Evolutionary conservation across 2,888 invertebrate genomes (phyloP), one percentile per base, ranked within the genome.

Genomic region (Argyresthia albistria): DNA sequence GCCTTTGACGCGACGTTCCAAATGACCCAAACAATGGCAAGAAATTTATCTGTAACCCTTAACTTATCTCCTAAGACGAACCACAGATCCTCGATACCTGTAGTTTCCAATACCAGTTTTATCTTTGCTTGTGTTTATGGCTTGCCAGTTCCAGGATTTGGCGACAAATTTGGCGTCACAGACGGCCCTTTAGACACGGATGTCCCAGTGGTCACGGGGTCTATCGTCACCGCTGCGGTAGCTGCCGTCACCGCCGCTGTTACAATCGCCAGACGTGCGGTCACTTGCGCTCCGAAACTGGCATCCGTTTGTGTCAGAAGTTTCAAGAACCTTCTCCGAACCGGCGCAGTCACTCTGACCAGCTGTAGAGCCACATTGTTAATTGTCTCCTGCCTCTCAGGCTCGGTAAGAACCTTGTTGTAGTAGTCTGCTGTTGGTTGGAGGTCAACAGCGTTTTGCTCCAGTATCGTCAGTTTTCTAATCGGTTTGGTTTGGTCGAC

Each of bases 281-380:
- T 87, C n/a, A 95, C 79, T 67, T 90, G 83, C 57, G 78, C 87
- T 1, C 96, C 95, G 55, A 95, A 91, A 47, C 93, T 92, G 0
- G 89, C 72, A 73, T 95, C 93, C 0, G 93, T 93, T 64, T 93
- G 88, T n/a, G 89, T 76, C 67, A 96, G 95, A 69, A 95, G 92
- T 59, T 91, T 90, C 2, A 97, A 88, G 3, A 92, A 93, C 53
- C 95, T 90, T 61, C 92, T 91, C 72, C 94, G 93, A 63, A 96
- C 91, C 69, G 94, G 67, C 0, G 62, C 60, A 9, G 62, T 56
- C 6, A 59, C 59, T 12, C 52, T 53, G 6, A 58, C 48, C 1
- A 67, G 37, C 2, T 56, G 42, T 1, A 46, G 39, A 10, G 59
- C 58, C 8, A 58, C 59, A 46, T 66, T 64, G 10, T 59, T 61